Evolutionary conservation across 2,888 invertebrate genomes (phyloP), one percentile per base, ranked within the genome.

Genomic region (Augiades crinisus): DNA sequence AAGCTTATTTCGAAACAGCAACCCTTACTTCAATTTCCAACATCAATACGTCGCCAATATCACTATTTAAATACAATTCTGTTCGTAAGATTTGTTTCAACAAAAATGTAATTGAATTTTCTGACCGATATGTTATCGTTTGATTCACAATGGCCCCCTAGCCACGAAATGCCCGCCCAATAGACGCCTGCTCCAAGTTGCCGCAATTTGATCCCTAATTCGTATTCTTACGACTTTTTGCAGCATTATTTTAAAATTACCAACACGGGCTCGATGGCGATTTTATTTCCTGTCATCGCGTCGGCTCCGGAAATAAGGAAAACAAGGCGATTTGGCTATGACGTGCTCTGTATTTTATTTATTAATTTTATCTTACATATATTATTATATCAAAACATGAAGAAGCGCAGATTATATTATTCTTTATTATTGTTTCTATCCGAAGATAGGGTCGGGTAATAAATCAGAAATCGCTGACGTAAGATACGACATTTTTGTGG

Each of bases 231-330:
- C 76, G 72, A 75, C 79, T 81, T 82, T 82, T 82, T 80, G 78
- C 76, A 70, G 75, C 78, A 81, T 87, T 85, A 83, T 83, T 82
- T 84, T 83, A 77, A 82, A 86, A 86, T 86, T 86, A 82, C 80
- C 75, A 77, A 68, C 79, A 75, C 66, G 64, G 72, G 77, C 77
- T 76, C 82, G 80, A 86, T 85, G 80, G 81, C 77, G 72, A 81
- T 85, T 86, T 86, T 86, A 86, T 87, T 85, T 85, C 80, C 81
- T 78, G 70, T 69, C 70, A 72, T 66, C 70, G 72, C 70, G 72
- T 66, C 70, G 72, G 63, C 68, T 70, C 66, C 72, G 81, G 77
- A 80, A 86, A 86, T 83, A 76, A 81, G 78, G 72, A 77, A 81
- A 83, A 81, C 77, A 80, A 79, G 78, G 72, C 75, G 76, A 78